Evolutionary conservation across 1,140 invertebrate species (phyloP).

Genomic region (Panagrolaimus sp.): DNA sequence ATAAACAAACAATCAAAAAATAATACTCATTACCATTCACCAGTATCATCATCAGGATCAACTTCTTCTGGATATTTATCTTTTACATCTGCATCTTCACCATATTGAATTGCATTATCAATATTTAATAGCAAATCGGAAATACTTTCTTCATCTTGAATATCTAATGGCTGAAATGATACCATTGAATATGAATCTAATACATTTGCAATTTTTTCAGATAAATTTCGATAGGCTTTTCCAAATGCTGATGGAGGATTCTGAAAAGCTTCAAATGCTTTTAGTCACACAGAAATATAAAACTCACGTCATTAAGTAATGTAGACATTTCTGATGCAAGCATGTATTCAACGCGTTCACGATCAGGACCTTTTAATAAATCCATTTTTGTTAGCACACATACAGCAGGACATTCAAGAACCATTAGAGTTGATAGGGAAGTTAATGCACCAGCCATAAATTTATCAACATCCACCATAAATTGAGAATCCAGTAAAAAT

Average conservation of each 20-base stretch:
- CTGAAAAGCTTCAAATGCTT: slow-evolving; percentile 3
- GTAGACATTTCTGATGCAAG: slow-evolving; percentile 13
- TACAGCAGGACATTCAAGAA: slow-evolving; percentile 77
- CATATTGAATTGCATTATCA: slow-evolving; percentile 88
- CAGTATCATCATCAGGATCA: slow-evolving; percentile 20
- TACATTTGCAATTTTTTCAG: slow-evolving; percentile 34
- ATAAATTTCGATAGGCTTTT: slow-evolving; percentile 34
- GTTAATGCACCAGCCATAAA: slow-evolving; percentile 89
- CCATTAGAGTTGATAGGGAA: slow-evolving; percentile 89
- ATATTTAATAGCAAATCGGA: slow-evolving; percentile 77
- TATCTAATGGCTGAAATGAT: slow-evolving; percentile 81
- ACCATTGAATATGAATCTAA: slow-evolving; percentile 91
- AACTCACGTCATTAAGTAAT: slow-evolving; percentile 19
- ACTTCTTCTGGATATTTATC: slow-evolving; percentile 53
- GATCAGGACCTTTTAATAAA: slow-evolving; percentile 70
- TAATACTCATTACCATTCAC: background rate
- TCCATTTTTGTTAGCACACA: slow-evolving; percentile 95
- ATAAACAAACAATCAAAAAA: background rate
- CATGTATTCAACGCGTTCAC: slow-evolving; percentile 25
- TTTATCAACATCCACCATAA: slow-evolving; percentile 89
- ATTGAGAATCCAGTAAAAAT: slow-evolving; percentile 89
- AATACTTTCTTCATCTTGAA: slow-evolving; percentile 73
- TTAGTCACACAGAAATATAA: background rate
- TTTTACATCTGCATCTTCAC: slow-evolving; percentile 77
- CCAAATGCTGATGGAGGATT: slow-evolving; percentile 18